Evolutionary conservation across 2,113 vertebrate species (phyloP).

Genomic region (Leptodactylus fuscus): DNA sequence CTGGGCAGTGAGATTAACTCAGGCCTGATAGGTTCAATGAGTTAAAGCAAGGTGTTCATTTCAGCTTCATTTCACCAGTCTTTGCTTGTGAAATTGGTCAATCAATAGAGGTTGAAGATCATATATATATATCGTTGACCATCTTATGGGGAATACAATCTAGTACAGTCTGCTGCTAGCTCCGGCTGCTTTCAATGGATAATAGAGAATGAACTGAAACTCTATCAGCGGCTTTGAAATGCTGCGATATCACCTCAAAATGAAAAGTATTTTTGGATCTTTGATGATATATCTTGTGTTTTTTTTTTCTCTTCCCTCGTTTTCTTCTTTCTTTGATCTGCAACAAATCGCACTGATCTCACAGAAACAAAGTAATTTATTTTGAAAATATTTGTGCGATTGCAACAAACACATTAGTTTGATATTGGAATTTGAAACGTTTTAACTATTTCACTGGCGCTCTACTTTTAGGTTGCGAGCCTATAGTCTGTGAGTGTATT

Average conservation of each 20-base stretch:
- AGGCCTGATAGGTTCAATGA: slow-evolving; percentile 96
- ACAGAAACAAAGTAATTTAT: slow-evolving; percentile 87
- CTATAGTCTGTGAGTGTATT: not conserved
- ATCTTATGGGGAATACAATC: slow-evolving; percentile 86
- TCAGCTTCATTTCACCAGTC: slow-evolving; percentile 95
- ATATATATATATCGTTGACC: slow-evolving; percentile 83
- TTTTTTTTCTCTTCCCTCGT: slow-evolving; percentile 60
- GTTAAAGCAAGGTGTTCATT: slow-evolving; percentile 97
- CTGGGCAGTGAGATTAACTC: slow-evolving; percentile 99
- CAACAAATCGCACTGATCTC: slow-evolving; percentile 74
- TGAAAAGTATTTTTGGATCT: slow-evolving; percentile 89
- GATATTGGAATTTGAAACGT: not conserved
- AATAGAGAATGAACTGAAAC: slow-evolving; percentile 83
- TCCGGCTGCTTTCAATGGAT: slow-evolving; percentile 74
- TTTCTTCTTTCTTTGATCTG: slow-evolving; percentile 75
- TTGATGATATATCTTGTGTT: slow-evolving; percentile 79
- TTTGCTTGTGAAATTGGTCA: slow-evolving; percentile 95
- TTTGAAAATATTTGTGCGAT: slow-evolving; percentile 83
- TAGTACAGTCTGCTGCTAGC: slow-evolving; percentile 75
- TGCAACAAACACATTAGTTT: slow-evolving; percentile 66
- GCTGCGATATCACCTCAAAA: slow-evolving; percentile 83
- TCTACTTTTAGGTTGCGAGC: not conserved
- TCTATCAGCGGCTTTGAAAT: slow-evolving; percentile 82
- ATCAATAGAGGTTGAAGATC: slow-evolving; percentile 95
- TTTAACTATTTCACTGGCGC: slow-evolving; percentile 45